Evolutionary conservation across 2,113 vertebrate species (phyloP).

Genomic region (Sorex fumeus): DNA sequence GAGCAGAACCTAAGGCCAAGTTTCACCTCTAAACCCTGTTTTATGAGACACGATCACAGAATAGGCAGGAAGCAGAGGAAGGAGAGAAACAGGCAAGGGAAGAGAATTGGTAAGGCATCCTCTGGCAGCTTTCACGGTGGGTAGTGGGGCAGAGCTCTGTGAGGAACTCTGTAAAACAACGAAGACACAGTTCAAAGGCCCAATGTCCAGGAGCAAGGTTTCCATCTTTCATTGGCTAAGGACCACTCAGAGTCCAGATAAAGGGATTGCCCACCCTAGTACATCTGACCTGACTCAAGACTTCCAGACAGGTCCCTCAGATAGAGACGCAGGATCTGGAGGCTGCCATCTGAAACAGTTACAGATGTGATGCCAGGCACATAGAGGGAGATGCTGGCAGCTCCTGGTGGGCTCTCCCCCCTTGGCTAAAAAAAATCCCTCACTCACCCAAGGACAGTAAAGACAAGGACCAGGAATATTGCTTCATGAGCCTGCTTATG

Average conservation of each 20-base stretch:
- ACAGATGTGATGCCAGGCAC: neutral
- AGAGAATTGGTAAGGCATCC: neutral
- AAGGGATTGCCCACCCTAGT: neutral
- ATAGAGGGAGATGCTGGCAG: accelerated
- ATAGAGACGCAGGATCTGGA: neutral
- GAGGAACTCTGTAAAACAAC: neutral
- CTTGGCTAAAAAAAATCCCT: neutral
- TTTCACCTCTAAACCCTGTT: neutral
- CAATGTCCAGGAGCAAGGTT: neutral
- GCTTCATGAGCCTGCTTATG: too few species aligned
- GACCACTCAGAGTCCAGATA: too few species aligned
- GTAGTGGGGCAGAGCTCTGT: accelerated
- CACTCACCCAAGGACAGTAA: too few species aligned
- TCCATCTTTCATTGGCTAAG: neutral
- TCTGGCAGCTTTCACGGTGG: neutral
- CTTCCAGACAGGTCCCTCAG: neutral
- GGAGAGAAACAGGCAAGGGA: neutral
- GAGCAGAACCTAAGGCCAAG: slow-evolving; percentile 3
- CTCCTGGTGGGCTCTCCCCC: neutral
- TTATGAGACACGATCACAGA: neutral
- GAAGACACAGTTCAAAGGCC: neutral
- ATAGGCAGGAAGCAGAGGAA: neutral
- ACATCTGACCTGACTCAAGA: neutral
- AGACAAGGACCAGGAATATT: too few species aligned
- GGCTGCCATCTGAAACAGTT: too few species aligned